Base-by-base conservation (phyloP, 2,113 vertebrate genomes). In the Thomomys bottae region DNA sequence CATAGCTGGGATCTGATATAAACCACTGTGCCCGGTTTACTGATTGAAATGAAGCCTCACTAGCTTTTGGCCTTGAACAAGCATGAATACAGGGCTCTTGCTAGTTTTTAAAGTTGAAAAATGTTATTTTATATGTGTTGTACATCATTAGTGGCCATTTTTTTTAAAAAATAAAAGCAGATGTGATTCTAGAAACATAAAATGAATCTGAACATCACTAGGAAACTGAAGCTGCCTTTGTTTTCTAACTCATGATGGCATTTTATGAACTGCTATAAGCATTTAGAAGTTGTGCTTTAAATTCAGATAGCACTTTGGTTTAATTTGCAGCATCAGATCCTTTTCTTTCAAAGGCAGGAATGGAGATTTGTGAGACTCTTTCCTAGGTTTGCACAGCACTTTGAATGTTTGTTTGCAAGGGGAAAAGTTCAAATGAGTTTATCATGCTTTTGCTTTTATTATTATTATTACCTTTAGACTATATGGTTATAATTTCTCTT, bases 161-260 rank as follows among this genome's bases (percentile, higher is more conserved):
- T 12, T 54, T 54, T 54, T 54, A 54, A 45, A 45, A 8, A 87
- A 88, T n/a, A n/a, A n/a, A n/a, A 95, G 71, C 61, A 88, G 40
- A 82, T 77, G 73, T n/a, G 67, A 87, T 89, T 36, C 64, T 94
- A 79, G 81, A 86, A 70, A 83, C 87, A 68, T 91, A 67, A 76
- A 93, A 88, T 64, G 72, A 82, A 78, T 89, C 64, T 78, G 45
- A 92, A 42, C 11, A 14, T 80, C 49, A 34, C 2, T 63, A 34
- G 8, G 45, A 82, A 67, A 79, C 24, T 30, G 3, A 79, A 85
- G 18, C 6, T 42, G 84, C 71, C 54, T 38, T 63, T 93, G 30
- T 34, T 34, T 92, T 87, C 54, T 93, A 30, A 82, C 73, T 89
- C 38, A 63, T n/a, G 73, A 28, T 90, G 45, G 26, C 15, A 4